Base-by-base conservation (phyloP, 2,888 invertebrate species). In the Sialis lutaria region DNA sequence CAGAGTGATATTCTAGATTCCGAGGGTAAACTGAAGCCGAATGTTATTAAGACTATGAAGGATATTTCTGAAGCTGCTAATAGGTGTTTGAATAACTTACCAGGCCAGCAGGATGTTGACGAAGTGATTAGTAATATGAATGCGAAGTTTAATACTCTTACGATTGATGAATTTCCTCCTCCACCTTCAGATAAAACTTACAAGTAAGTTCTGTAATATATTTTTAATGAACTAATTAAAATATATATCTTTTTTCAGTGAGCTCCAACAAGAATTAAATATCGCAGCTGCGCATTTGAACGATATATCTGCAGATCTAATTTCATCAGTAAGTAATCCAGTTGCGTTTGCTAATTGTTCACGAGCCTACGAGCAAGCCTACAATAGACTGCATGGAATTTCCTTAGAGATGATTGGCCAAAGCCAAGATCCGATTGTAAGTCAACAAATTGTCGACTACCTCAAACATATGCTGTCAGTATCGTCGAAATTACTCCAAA, bases 91-190 rank as follows among this genome's bases (percentile, higher is more conserved):
- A 83, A 84, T 53, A 88, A 89, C 52, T 74, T 96, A 40, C 95
- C 96, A 0, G 92, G 93, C 0, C 92, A 95, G 62, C 79, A 83
- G 46, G 93, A 95, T 60, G 83, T 97, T n/a, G 95, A 96, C 60
- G 76, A 80, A 13, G 89, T 90, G 0, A 77, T 92, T 55, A 77
- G 80, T 51, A 81, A 78, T 55, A 89, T 95, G 53, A 82, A 79
- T 50, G 81, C 84, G 55, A 75, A 82, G 40, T 75, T 80, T 44
- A 77, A 84, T 55, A 75, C 81, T 8, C 70, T 91, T 13, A 76
- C 79, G 52, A 73, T 73, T 62, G 77, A 77, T 39, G 78, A 83
- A 58, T 87, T 85, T 64, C 90, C 89, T 5, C 72, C 73, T 0
- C 79, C 82, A 0, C 74, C 73, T 56, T 80, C 79, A 57, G 76